These are phyloP conservation scores for Trialeurodes vaporariorum DNA, from an alignment of 1,140 invertebrate genomes.

Conservation along the genomic window DNA sequence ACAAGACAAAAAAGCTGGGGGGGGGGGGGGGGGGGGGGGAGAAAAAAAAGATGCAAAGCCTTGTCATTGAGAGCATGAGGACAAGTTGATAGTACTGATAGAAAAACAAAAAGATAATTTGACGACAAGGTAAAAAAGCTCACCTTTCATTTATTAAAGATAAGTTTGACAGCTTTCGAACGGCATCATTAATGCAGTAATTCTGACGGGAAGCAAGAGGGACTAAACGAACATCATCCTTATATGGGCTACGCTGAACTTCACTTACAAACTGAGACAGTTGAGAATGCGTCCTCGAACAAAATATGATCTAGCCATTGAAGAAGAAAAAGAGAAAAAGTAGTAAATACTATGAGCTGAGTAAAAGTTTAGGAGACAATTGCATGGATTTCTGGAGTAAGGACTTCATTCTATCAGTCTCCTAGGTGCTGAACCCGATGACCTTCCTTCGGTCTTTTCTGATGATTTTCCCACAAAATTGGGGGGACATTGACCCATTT, in stretches of 20 bases:
- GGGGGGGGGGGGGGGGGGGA: no score
- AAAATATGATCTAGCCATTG: slow-evolving; percentile 86
- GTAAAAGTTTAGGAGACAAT: no score
- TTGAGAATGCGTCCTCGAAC: slow-evolving; percentile 94
- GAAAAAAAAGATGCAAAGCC: no score
- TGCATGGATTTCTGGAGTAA: no score
- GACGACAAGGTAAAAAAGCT: slow-evolving; percentile 9
- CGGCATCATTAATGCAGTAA: slow-evolving; percentile 78
- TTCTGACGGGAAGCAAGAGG: slow-evolving; percentile 84
- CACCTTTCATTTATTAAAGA: slow-evolving; percentile 83
- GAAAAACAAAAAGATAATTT: background rate
- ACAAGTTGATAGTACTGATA: no score
- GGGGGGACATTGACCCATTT: no score
- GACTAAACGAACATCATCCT: slow-evolving; percentile 55
- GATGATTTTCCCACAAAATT: no score
- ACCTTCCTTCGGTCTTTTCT: no score
- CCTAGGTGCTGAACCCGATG: no score
- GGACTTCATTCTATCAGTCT: no score
- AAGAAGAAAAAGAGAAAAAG: slow-evolving; percentile 30
- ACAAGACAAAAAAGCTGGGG: no score
- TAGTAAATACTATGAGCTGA: slow-evolving; percentile 15
- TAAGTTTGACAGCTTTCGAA: slow-evolving; percentile 60
- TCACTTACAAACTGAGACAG: slow-evolving; percentile 87
- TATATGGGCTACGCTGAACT: slow-evolving; percentile 72
- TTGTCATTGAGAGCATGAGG: no score